Conservation (phyloP, 2,888 invertebrate genomes). For the Sesia apiformis region DNA sequence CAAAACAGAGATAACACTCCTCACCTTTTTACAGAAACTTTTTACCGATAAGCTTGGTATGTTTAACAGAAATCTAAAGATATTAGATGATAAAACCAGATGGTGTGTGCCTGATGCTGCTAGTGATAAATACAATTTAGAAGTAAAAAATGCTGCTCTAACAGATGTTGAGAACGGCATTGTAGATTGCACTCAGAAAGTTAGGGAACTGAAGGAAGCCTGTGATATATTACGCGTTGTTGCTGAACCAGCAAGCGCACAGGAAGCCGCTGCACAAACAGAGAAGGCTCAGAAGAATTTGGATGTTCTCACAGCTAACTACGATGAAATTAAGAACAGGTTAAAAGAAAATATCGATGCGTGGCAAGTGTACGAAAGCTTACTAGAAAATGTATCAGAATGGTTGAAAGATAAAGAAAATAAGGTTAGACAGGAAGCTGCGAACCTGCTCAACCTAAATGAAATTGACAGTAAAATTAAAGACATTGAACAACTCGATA, state of each 20-base stretch:
- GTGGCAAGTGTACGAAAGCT: constrained; percentile 87
- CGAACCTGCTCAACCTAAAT: constrained; percentile 79
- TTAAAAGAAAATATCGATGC: constrained; percentile 82
- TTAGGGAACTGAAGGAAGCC: constrained; percentile 80
- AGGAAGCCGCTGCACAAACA: constrained; percentile 79
- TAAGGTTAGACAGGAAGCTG: constrained; percentile 81
- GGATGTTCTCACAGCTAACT: constrained; percentile 79
- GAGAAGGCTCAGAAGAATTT: constrained; percentile 82
- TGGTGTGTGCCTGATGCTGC: constrained; percentile 94
- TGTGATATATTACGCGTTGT: constrained; percentile 81
- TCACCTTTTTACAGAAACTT: constrained; percentile 89
- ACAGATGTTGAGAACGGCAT: constrained; percentile 84
- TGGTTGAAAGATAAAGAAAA: constrained; percentile 89
- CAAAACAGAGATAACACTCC: constrained; percentile 85
- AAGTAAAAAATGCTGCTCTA: constrained; percentile 89
- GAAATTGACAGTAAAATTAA: constrained; percentile 80
- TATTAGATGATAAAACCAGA: constrained; percentile 89
- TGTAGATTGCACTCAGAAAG: constrained; percentile 79
- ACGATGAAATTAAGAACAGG: constrained; percentile 78
- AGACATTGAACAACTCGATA: constrained; percentile 77
- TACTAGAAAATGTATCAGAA: constrained; percentile 81
- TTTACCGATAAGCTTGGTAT: constrained; percentile 89
- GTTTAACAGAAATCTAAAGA: constrained; percentile 85
- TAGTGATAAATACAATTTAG: constrained; percentile 93
- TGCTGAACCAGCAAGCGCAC: constrained; percentile 81